Base-by-base conservation (phyloP, 2,797 vertebrate species). In the Molossus molossus region DNA sequence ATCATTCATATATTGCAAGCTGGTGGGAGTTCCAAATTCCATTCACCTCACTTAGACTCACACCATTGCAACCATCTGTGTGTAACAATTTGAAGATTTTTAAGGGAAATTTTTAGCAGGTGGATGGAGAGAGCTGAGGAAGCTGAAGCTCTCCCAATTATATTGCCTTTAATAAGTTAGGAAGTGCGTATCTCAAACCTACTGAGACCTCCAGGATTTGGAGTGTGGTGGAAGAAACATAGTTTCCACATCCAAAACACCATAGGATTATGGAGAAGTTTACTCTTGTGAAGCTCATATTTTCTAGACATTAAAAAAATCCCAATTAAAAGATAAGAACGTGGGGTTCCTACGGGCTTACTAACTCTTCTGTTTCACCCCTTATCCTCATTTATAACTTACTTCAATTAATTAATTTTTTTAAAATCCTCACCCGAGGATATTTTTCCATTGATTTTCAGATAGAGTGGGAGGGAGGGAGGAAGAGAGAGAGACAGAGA, bases 301-400 rank as follows among this genome's bases (percentile, higher is more conserved):
- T 96, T 96, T 93, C 77, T 90, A 82, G 91, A 95, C 33, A 86
- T 92, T 45, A 3, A 25, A 20, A 72, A 93, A 84, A 76, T 65
- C 7, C 13, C 0, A 82, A 65, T 93, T 94, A 57, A 88, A 67
- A 84, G 20, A 58, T 77, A 85, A 72, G 58, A 62, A 77, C 6
- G 14, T 1, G 12, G 29, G 83, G 5, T 75, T 88, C 1, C 45
- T 83, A 20, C 88, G 75, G 23, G 18, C 58, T 94, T 76, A 50
- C 62, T 23, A 2, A 75, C 18, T 82, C 79, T 95, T 60, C 6
- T 8, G 3, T 72, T 7, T 29, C 37, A 65, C 25, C 12, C 3
- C n/a, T 67, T 37, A 69, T 45, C 58, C 57, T 93, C 25, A 65
- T 62, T 89, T 69, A 55, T 57, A 90, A 87, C n/a, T 60, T 73